Conservation (phyloP, 2,797 vertebrate species). For the Nothura maculosa region DNA sequence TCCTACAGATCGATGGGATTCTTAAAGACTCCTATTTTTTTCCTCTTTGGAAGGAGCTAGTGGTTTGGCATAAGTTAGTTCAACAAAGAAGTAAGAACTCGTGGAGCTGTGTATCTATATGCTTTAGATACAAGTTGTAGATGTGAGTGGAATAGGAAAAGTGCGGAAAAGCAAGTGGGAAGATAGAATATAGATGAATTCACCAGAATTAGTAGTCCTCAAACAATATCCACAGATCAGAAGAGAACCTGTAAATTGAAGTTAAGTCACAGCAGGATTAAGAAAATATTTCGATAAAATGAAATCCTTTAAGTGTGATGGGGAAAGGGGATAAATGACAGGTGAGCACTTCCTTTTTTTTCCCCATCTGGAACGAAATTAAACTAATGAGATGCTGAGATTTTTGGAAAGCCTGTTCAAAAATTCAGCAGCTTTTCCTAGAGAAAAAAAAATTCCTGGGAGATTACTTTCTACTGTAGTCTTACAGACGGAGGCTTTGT, state of each 20-base stretch:
- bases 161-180: not conserved
- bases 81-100: not conserved
- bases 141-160: not conserved
- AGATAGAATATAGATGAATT: not conserved
- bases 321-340: not conserved
- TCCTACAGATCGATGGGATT: not conserved
- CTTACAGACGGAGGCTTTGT: constrained; percentile 72
- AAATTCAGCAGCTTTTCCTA: constrained; percentile 38
- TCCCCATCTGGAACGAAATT: not conserved
- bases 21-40: not conserved
- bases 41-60: not conserved
- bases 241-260: not conserved
- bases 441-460: constrained; percentile 49
- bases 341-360: not conserved
- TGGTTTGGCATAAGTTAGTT: not conserved
- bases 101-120: not conserved
- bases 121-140: not conserved
- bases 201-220: not conserved
- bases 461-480: constrained; percentile 46
- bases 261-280: not conserved
- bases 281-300: not conserved
- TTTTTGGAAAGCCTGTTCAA: constrained; percentile 35
- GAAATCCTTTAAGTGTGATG: not conserved
- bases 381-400: constrained; percentile 38
- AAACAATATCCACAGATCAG: not conserved